Conservation (phyloP, 2,888 invertebrate genomes). For the Crematogaster levior region DNA sequence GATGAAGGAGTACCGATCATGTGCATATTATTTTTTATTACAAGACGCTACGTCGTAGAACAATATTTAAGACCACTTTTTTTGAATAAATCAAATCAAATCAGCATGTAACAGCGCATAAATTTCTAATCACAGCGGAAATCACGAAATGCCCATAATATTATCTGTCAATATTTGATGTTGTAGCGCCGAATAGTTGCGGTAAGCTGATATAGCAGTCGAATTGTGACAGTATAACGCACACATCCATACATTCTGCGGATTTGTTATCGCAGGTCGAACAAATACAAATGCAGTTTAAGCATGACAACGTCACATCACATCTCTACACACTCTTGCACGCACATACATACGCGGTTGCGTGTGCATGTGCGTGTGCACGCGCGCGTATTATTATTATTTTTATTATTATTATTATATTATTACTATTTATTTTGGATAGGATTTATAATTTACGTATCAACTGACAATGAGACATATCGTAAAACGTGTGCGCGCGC, state of each 20-base stretch:
- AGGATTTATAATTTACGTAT: neutral
- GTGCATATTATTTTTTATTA: neutral
- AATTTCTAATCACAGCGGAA: slow-evolving; percentile 37
- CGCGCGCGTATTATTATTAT: neutral
- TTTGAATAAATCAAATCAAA: neutral
- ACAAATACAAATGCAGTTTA: slow-evolving; percentile 3
- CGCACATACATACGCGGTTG: neutral
- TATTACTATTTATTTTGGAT: too few species aligned
- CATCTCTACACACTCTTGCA: neutral
- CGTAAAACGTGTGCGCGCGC: too few species aligned
- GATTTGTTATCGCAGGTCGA: slow-evolving; percentile 31
- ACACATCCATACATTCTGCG: neutral
- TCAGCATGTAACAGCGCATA: neutral
- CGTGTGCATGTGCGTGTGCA: neutral
- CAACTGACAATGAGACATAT: neutral
- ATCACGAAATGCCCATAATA: slow-evolving; percentile 29
- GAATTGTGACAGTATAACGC: slow-evolving; percentile 17
- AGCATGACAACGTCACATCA: neutral
- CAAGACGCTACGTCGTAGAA: neutral
- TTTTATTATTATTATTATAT: too few species aligned
- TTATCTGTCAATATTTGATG: slow-evolving; percentile 38
- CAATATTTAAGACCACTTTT: neutral
- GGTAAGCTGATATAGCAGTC: slow-evolving; percentile 24
- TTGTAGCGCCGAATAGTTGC: slow-evolving; percentile 28
- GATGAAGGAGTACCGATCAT: neutral